Base-by-base conservation (phyloP, 2,797 vertebrate genomes). In the Malurus leucopterus region DNA sequence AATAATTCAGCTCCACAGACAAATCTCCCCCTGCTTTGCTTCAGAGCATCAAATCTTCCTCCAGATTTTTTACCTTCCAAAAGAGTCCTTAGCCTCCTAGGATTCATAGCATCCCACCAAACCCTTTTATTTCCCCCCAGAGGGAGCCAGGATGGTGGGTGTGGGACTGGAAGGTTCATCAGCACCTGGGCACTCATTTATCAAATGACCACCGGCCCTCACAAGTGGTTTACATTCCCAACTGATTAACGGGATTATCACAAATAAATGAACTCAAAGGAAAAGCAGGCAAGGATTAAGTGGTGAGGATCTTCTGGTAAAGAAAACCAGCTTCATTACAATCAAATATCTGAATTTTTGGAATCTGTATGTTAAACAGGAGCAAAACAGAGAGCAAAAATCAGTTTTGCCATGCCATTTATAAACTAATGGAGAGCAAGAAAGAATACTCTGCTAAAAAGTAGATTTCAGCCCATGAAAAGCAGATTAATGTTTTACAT, bases 201-300 rank as follows among this genome's bases (percentile, higher is more conserved):
- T 29, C 27, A 1, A 49, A 40, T 0, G 0, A 51, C 13, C 27
- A n/a, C 54, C 16, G 62, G 18, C 8, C 24, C 49, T 54, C 12
- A 9, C n/a, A 17, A 58, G 17, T 53, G 47, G 58, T 61, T 74
- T 68, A 20, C 15, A 40, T 40, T 62, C 71, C 70, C 5, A 40
- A 3, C 1, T 69, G 59, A 69, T 29, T 30, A 19, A 70, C 40
- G 24, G 34, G 17, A 54, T 71, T 32, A 30, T 15, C 74, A 71
- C 65, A 77, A 26, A 68, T 27, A 54, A 82, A 84, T 38, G 9
- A 71, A 57, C 38, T 68, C 75, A 27, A 17, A 59, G 27, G 32
- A 41, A 72, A 47, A 22, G 14, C 18, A 63, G 70, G 47, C 40
- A 74, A 64, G 14, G 64, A 51, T 57, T 32, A 57, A 57, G 14